Base-by-base conservation (phyloP, 2,113 vertebrate species). In the Vidua chalybeata region DNA sequence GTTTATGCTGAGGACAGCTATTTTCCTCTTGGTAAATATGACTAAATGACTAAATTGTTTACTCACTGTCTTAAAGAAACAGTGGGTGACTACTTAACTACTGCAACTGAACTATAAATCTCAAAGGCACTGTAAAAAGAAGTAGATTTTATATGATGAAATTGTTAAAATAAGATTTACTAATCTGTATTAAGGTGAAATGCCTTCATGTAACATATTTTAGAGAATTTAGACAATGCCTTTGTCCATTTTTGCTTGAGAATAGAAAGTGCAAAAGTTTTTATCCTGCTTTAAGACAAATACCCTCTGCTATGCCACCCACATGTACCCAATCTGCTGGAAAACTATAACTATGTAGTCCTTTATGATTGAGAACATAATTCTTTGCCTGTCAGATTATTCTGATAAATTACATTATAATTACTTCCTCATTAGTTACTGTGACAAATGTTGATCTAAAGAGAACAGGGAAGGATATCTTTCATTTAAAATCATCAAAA, bases 361-460 rank as follows among this genome's bases (percentile, higher is more conserved):
- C 81, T 92, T 95, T 64, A 93, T 73, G 88, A 89, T 39, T 94
- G 88, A 95, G 90, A 92, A 90, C 78, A 92, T 93, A 94, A 93
- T 92, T 94, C 92, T 94, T 96, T 93, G 67, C 84, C 64, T 96
- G 95, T 94, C 96, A 96, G 92, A 94, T 97, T 95, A 97, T 91
- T 92, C 86, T 96, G 89, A 96, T 79, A 90, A 94, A 96, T 96
- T 96, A 75, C 79, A 85, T 90, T 94, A 68, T 96, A 97, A 97
- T 95, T 91, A 85, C 87, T 96, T 97, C 83, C 93, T 89, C 87
- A 83, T 94, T 97, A 96, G 92, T 96, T 92, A 85, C 75, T 85
- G 80, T 94, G 87, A 92, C 91, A 95, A 95, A 90, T 90, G 93
- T 92, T 95, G 92, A 85, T 95, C 87, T 94, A 83, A 85, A 93